These are phyloP conservation scores for Nerophis lumbriciformis DNA, from an alignment of 2,113 vertebrate species.

Conservation along the genomic window DNA sequence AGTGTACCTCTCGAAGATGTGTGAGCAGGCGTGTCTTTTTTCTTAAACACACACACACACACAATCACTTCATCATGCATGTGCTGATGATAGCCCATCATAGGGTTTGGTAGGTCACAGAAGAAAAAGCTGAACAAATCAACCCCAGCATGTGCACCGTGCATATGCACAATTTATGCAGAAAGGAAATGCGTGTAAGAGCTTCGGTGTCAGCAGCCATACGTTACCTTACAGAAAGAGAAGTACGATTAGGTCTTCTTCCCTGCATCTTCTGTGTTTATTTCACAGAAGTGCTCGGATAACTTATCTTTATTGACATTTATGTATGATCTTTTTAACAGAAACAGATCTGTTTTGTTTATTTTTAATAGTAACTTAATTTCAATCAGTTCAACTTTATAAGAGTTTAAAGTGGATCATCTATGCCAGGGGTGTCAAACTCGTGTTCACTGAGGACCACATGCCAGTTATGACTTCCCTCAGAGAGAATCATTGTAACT, in stretches of 20 bases:
- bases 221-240: constrained; percentile 9
- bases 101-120: constrained; percentile 37
- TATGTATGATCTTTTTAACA: background rate
- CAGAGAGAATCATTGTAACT: too few species aligned
- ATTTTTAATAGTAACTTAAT: background rate
- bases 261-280: constrained; percentile 14
- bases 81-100: constrained; percentile 28
- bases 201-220: constrained; percentile 34
- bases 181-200: constrained; percentile 52
- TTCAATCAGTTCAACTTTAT: background rate
- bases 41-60: constrained; percentile 1
- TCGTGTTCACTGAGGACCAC: too few species aligned
- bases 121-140: constrained; percentile 33
- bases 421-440: too few species aligned
- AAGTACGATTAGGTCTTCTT: constrained; percentile 7
- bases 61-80: constrained; percentile 34
- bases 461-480: too few species aligned
- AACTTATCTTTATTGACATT: too few species aligned
- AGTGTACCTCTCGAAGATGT: constrained; percentile 19
- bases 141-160: constrained; percentile 27
- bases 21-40: constrained; percentile 10
- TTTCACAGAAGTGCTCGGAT: constrained; percentile 14
- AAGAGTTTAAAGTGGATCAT: too few species aligned
- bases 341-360: background rate
- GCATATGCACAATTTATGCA: constrained; percentile 53